A percentile compares a stretch with the other conserved stretches of the same genome.
These are phyloP conservation scores for Petrocephalus zakoni DNA, from an alignment of 2,113 vertebrate genomes.

Conservation along the genomic window DNA sequence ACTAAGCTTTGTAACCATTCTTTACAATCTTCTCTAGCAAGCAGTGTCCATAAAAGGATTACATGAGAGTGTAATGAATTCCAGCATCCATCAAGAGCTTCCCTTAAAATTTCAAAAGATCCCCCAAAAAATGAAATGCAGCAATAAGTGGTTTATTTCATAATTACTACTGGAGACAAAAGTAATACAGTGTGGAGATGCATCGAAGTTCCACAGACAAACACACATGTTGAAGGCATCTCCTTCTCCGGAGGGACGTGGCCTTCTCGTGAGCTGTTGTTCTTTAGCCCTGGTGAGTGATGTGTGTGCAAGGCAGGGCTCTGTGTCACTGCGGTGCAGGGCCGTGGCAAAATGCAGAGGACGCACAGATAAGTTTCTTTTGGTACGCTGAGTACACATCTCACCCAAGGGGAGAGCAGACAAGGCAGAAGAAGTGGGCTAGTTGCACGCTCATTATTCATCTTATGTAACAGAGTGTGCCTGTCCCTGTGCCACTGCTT, in stretches of 20 bases:
- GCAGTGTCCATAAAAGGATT: not conserved
- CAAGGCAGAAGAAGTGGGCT: not conserved
- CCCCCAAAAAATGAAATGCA: not conserved
- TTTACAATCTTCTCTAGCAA: not conserved
- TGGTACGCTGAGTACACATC: not conserved
- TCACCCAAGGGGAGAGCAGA: not conserved
- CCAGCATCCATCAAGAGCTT: not conserved
- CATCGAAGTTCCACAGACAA: not conserved
- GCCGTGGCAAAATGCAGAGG: not conserved
- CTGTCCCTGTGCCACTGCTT: not conserved
- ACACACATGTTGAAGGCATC: not conserved
- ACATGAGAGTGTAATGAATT: not conserved
- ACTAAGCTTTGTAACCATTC: too few species aligned
- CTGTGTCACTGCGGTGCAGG: not conserved
- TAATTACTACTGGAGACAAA: not conserved
- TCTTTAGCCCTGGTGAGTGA: not conserved
- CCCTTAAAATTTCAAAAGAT: not conserved
- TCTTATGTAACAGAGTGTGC: slow-evolving; percentile 9
- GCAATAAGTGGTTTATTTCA: not conserved
- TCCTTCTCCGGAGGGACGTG: not conserved
- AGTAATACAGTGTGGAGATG: not conserved
- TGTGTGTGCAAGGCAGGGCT: not conserved
- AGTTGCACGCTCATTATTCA: slow-evolving; percentile 3
- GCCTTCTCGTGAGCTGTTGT: not conserved
- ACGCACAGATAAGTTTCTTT: not conserved